These are phyloP conservation scores for Chascanopsetta lugubris DNA, from an alignment of 2,113 vertebrate genomes.

Conservation along the genomic window DNA sequence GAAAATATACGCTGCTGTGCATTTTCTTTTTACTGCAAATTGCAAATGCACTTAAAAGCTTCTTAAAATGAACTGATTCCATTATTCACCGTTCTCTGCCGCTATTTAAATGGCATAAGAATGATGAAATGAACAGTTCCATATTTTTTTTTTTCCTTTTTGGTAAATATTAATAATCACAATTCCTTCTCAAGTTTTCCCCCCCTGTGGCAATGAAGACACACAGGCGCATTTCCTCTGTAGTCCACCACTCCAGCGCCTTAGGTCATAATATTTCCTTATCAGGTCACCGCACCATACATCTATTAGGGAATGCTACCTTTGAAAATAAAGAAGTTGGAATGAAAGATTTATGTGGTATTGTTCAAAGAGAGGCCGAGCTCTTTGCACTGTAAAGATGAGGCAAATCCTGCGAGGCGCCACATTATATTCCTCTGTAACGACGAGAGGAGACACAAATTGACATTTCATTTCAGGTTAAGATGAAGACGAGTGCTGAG, in stretches of 20 bases:
- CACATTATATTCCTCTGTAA: conserved; percentile 37
- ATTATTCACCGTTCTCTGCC: no score
- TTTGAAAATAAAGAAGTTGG: conserved; percentile 78
- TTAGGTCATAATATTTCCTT: conserved; percentile 74
- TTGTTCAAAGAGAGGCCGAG: conserved; percentile 78
- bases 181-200: conserved; percentile 43
- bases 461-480: neutral
- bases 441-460: conserved; percentile 18
- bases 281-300: conserved; percentile 66
- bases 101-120: neutral
- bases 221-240: conserved; percentile 51
- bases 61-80: no score
- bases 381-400: conserved; percentile 70
- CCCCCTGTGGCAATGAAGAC: conserved; percentile 52
- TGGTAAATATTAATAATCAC: conserved; percentile 29
- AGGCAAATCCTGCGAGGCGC: conserved; percentile 53
- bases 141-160: conserved; percentile 16
- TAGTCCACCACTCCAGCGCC: conserved; percentile 60
- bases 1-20: conserved; percentile 43
- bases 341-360: conserved; percentile 78
- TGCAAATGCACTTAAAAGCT: neutral
- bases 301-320: conserved; percentile 73
- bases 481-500: no score
- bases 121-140: neutral
- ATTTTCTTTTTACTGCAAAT: neutral